Conservation (phyloP, 2,888 invertebrate species). For the Hedychridium roseum region DNA sequence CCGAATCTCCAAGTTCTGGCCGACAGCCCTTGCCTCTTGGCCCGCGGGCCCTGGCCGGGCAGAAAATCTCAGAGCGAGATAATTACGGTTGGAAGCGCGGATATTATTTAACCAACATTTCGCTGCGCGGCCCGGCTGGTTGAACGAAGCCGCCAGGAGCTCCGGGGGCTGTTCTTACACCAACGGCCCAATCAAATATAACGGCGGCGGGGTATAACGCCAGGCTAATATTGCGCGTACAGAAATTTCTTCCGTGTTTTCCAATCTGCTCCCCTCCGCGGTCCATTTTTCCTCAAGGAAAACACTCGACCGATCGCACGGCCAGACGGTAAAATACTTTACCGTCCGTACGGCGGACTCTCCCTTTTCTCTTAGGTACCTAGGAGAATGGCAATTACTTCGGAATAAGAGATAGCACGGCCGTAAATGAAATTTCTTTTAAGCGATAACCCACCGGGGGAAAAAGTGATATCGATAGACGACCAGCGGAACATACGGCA, state of each 20-base stretch:
- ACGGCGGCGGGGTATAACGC: constrained; percentile 41
- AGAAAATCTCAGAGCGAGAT: constrained; percentile 61
- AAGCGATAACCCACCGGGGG: no score
- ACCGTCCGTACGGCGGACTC: constrained; percentile 30
- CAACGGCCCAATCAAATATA: constrained; percentile 57
- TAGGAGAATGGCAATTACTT: no score
- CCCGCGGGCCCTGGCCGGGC: constrained; percentile 38
- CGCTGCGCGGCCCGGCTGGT: constrained; percentile 40
- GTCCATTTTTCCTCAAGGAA: constrained; percentile 18
- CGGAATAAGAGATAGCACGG: no score
- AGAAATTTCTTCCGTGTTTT: constrained; percentile 37
- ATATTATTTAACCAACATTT: constrained; percentile 60
- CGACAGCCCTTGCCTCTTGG: constrained; percentile 4
- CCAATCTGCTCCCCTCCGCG: constrained; percentile 21
- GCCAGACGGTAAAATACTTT: constrained; percentile 32
- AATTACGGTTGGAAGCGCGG: constrained; percentile 59
- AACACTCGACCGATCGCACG: constrained; percentile 28
- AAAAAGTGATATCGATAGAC: no score
- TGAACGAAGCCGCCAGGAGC: constrained; percentile 31
- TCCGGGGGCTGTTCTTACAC: constrained; percentile 46
- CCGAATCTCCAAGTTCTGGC: constrained; percentile 41
- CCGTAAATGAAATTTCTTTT: no score
- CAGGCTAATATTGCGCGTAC: constrained; percentile 39
- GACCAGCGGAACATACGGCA: no score
- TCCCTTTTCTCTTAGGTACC: no score